A percentile compares a stretch with the other conserved stretches of the same genome.
Evolutionary conservation across 2,113 vertebrate species (phyloP).

Genomic region (Brachirus orientalis): DNA sequence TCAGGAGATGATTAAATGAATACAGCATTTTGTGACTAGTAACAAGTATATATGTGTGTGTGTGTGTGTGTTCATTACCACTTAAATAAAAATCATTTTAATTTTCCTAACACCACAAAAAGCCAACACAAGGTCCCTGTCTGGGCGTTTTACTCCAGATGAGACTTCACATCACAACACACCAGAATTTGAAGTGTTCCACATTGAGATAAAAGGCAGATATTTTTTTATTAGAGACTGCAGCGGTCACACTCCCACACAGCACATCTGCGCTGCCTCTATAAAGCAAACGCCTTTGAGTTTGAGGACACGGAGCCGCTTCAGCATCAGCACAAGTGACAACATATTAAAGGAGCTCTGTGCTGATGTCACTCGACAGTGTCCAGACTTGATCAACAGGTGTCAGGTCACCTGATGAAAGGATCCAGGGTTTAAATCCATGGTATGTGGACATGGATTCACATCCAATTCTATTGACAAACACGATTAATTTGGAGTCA

Average conservation of each 20-base stretch:
- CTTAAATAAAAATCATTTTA: not conserved
- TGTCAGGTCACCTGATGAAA: too few relatives aligned
- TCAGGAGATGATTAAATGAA: too few relatives aligned
- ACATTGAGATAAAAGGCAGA: constrained; percentile 41
- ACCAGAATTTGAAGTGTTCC: constrained; percentile 3
- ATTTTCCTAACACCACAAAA: not conserved
- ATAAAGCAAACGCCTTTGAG: not conserved
- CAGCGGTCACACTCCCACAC: constrained; percentile 43
- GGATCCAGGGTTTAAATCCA: too few relatives aligned
- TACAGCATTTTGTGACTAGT: too few relatives aligned
- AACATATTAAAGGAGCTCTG: too few relatives aligned
- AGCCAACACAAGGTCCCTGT: not conserved
- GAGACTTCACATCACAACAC: constrained; percentile 7
- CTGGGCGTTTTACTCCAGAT: not conserved
- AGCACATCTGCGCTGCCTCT: constrained; percentile 33
- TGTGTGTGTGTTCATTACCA: too few relatives aligned
- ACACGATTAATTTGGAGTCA: too few relatives aligned
- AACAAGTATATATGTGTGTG: too few relatives aligned
- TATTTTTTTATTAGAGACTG: constrained; percentile 54
- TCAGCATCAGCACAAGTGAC: not conserved
- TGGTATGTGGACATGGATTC: too few relatives aligned
- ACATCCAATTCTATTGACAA: too few relatives aligned
- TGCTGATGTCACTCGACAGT: too few relatives aligned
- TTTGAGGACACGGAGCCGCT: not conserved
- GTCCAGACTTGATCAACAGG: too few relatives aligned